These are phyloP conservation scores for Rugalucina vietnamica DNA, from an alignment of 2,888 invertebrate species.

Conservation along the genomic window DNA sequence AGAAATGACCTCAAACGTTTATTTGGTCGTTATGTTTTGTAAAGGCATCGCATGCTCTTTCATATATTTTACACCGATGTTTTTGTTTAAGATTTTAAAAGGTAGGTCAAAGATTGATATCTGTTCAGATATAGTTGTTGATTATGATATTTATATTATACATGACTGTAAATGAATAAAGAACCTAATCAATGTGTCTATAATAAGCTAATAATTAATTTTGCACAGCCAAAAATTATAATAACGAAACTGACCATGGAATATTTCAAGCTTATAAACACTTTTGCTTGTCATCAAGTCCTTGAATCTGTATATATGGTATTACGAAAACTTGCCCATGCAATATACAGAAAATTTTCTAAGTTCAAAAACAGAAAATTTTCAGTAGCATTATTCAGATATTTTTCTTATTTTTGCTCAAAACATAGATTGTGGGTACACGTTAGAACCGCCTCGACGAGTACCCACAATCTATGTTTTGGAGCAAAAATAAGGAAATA, in stretches of 20 bases:
- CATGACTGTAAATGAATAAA: not conserved
- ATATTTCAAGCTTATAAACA: too few species aligned
- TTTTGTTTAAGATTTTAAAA: not conserved
- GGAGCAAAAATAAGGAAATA: too few species aligned
- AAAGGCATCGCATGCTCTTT: not conserved
- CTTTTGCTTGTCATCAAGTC: too few species aligned
- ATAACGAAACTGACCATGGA: not conserved
- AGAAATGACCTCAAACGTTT: not conserved
- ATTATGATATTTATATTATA: not conserved
- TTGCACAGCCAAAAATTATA: not conserved
- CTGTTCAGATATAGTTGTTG: not conserved
- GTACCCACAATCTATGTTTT: too few species aligned
- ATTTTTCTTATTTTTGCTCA: too few species aligned
- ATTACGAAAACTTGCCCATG: too few species aligned
- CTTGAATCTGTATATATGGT: too few species aligned
- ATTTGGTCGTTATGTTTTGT: not conserved
- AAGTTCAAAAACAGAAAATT: too few species aligned
- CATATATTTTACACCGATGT: not conserved
- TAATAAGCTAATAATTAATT: not conserved
- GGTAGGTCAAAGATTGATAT: not conserved
- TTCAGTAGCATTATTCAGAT: too few species aligned
- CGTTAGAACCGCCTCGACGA: too few species aligned
- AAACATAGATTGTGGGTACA: too few species aligned
- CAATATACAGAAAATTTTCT: not conserved
- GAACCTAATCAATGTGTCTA: not conserved